A percentile compares a stretch with the other conserved stretches of the same genome.
phyloP scores from a whole-genome alignment of 2,797 vertebrate genomes.

The Sebastes wilsoni region DNA sequence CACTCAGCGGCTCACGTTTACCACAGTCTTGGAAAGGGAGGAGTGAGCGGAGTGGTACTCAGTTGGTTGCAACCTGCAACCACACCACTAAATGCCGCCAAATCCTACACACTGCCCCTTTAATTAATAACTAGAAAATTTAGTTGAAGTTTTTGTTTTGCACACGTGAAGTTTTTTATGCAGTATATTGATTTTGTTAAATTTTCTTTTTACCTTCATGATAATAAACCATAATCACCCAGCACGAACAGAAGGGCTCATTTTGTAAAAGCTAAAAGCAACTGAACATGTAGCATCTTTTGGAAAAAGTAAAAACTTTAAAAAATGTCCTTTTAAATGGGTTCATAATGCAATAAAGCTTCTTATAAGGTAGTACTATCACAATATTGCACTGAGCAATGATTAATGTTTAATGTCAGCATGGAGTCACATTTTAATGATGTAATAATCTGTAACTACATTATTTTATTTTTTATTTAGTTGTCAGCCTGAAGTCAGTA shows the following conservation, averaged over 20 bases:
- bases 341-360: background rate
- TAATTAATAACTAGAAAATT: no score
- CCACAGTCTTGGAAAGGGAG: no score
- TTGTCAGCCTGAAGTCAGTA: background rate
- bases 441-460: constrained; percentile 9
- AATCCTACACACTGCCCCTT: no score
- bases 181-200: background rate
- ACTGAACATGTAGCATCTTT: background rate
- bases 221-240: background rate
- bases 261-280: background rate
- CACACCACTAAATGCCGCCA: no score
- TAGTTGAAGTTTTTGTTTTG: background rate
- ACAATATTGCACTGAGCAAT: constrained; percentile 1
- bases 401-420: constrained; percentile 1
- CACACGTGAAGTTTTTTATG: background rate
- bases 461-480: background rate
- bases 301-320: background rate
- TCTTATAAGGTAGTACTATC: background rate
- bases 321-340: background rate
- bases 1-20: no score
- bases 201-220: background rate
- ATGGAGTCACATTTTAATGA: background rate
- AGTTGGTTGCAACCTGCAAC: no score
- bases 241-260: background rate
- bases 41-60: no score